Evolutionary conservation across 2,888 invertebrate species (phyloP).

Genomic region (Laothoe populi): DNA sequence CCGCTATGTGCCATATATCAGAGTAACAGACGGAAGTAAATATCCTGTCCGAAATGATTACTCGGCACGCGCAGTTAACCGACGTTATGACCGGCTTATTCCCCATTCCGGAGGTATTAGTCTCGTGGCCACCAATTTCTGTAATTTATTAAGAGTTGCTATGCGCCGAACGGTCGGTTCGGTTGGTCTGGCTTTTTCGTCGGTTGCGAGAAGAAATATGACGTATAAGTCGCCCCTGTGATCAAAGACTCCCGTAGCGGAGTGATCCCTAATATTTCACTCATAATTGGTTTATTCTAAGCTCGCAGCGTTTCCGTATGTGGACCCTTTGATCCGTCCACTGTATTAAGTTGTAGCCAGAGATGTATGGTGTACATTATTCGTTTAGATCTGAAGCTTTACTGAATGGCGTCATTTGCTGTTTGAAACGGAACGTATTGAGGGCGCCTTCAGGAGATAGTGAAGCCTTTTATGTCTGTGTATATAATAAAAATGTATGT

Average conservation of each 20-base stretch:
- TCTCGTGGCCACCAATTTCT: constrained; percentile 77
- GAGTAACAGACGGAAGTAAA: constrained; percentile 77
- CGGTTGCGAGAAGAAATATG: constrained; percentile 70
- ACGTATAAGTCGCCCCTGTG: constrained; percentile 59
- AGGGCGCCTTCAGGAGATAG: constrained; percentile 50
- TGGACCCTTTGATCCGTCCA: constrained; percentile 80
- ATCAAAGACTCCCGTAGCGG: constrained; percentile 77
- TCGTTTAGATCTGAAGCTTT: constrained; percentile 73
- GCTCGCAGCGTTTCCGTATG: constrained; percentile 79
- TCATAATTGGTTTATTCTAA: constrained; percentile 85
- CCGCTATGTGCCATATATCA: constrained; percentile 59
- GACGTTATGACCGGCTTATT: constrained; percentile 78
- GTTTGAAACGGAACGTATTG: constrained; percentile 50
- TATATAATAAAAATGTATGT: constrained; percentile 22
- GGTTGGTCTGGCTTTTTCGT: constrained; percentile 71
- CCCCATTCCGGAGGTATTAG: constrained; percentile 81
- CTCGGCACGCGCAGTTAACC: constrained; percentile 77
- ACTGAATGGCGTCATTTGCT: constrained; percentile 68
- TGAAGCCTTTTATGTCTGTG: constrained; percentile 37
- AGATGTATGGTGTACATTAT: constrained; percentile 79
- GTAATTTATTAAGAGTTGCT: constrained; percentile 82
- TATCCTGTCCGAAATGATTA: constrained; percentile 82
- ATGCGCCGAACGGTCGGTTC: constrained; percentile 63
- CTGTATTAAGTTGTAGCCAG: constrained; percentile 78
- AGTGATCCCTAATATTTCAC: constrained; percentile 85